A percentile compares a stretch with the other conserved stretches of the same genome.
Conservation (phyloP, 2,113 vertebrate genomes). For the Rhinolophus sinicus region DNA sequence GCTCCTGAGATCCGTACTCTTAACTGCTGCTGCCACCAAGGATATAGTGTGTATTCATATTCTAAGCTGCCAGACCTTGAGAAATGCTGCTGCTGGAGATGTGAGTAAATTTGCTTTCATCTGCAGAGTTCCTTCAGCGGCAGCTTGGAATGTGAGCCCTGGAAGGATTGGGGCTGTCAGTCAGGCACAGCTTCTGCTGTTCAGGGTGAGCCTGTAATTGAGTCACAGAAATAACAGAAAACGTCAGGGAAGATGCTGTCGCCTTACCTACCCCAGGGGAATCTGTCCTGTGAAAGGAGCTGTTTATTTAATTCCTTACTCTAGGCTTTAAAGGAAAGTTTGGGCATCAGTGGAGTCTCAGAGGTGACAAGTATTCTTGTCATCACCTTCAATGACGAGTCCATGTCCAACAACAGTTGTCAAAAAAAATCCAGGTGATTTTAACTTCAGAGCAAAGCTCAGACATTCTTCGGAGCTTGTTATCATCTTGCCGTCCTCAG, state of each 20-base stretch:
- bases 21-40: constrained; percentile 60
- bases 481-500: not conserved
- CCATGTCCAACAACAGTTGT: not conserved
- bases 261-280: constrained; percentile 67
- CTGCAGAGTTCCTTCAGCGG: constrained; percentile 64
- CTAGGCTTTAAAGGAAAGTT: constrained; percentile 67
- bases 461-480: not conserved
- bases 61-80: constrained; percentile 57
- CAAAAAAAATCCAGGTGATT: constrained; percentile 24
- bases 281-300: constrained; percentile 62
- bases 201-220: constrained; percentile 50
- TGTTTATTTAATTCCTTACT: constrained; percentile 70
- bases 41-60: constrained; percentile 46
- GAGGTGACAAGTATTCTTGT: not conserved
- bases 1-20: constrained; percentile 2
- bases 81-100: constrained; percentile 62
- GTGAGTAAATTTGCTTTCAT: constrained; percentile 68
- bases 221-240: constrained; percentile 56
- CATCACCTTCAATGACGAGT: not conserved
- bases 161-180: constrained; percentile 54
- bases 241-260: constrained; percentile 64
- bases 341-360: constrained; percentile 43
- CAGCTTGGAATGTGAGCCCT: constrained; percentile 57
- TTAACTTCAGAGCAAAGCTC: not conserved
- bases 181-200: constrained; percentile 53